Evolutionary conservation across 2,888 invertebrate genomes (phyloP).

Genomic region (Steinernema hermaphroditum): DNA sequence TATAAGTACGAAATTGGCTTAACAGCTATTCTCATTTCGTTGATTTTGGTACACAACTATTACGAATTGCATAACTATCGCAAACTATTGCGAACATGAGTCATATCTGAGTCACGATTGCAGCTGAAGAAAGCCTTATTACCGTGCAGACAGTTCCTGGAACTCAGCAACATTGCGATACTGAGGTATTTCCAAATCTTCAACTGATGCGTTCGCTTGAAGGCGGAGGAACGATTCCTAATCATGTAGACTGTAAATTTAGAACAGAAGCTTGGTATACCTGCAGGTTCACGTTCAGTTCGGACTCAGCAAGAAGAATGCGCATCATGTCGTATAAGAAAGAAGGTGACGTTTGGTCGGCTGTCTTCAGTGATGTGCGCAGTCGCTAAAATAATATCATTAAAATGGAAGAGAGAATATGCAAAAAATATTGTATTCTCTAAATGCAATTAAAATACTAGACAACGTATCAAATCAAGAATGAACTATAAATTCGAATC

Average conservation of each 20-base stretch:
- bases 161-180: slow-evolving; percentile 57
- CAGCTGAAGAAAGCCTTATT: not conserved
- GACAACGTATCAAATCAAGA: too few relatives aligned
- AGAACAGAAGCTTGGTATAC: slow-evolving; percentile 41
- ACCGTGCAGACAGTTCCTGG: slow-evolving; percentile 57
- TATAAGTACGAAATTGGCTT: too few relatives aligned
- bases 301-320: slow-evolving; percentile 57
- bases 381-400: slow-evolving; percentile 41
- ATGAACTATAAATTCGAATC: too few relatives aligned
- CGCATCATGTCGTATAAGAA: slow-evolving; percentile 63
- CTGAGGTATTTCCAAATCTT: slow-evolving; percentile 57
- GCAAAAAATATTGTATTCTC: too few relatives aligned
- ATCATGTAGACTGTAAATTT: not conserved
- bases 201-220: slow-evolving; percentile 60
- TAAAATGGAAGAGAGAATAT: too few relatives aligned
- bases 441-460: too few relatives aligned
- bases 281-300: slow-evolving; percentile 63
- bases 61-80: too few relatives aligned
- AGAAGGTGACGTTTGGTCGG: slow-evolving; percentile 45
- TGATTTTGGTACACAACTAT: too few relatives aligned
- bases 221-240: slow-evolving; percentile 64
- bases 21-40: too few relatives aligned
- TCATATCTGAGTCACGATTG: not conserved
- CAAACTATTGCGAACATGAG: too few relatives aligned
- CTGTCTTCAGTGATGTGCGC: slow-evolving; percentile 44